Conservation (phyloP, 2,113 vertebrate genomes). For the Empidonax alnorum region DNA sequence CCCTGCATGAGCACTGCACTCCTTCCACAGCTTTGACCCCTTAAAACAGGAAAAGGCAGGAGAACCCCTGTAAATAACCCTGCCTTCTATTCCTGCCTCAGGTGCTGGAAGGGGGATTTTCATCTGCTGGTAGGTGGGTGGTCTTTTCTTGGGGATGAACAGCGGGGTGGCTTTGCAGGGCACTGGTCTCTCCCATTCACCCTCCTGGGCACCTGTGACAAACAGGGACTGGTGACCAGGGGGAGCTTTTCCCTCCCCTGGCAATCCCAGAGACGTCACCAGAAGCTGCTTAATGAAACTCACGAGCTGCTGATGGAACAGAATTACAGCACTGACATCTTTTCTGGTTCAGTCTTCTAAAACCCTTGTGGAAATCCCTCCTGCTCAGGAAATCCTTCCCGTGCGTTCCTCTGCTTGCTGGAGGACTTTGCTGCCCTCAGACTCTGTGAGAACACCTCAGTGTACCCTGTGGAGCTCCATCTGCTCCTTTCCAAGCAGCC, state of each 20-base stretch:
- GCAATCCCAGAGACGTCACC: not conserved
- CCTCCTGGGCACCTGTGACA: not conserved
- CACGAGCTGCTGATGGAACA: not conserved
- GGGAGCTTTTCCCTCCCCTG: not conserved
- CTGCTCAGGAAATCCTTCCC: not conserved
- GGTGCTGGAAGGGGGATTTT: not conserved
- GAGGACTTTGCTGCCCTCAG: not conserved
- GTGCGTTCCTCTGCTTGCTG: rapidly evolving
- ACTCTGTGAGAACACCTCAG: rapidly evolving
- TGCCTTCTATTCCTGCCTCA: not conserved
- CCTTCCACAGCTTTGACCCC: not conserved
- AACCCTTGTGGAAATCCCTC: not conserved
- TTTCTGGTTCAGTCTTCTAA: not conserved
- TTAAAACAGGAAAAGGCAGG: not conserved
- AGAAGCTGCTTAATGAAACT: not conserved
- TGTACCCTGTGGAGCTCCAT: not conserved
- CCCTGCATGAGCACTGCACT: not conserved
- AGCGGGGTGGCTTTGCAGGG: not conserved
- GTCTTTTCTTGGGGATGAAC: not conserved
- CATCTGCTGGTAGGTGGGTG: not conserved
- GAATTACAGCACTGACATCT: not conserved
- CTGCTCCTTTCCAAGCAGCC: not conserved
- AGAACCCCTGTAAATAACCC: not conserved
- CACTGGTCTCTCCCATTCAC: not conserved
- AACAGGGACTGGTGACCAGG: not conserved